phyloP scores from a whole-genome alignment of 2,113 vertebrate species.

The Podarcis raffonei region DNA sequence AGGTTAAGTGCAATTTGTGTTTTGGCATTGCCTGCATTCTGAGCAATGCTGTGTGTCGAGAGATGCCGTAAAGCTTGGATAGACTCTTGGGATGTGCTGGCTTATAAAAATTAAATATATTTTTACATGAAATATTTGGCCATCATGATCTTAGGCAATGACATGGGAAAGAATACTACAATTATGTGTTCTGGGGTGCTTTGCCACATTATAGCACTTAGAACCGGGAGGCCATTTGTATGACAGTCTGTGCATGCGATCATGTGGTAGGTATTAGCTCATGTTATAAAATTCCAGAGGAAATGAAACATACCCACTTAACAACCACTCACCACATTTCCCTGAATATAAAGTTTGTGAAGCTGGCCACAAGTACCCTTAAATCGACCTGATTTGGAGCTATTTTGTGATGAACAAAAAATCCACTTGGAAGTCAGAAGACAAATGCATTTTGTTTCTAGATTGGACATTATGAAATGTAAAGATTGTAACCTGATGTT shows the following conservation, averaged over 20 bases:
- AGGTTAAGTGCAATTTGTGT: background rate
- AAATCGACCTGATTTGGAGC: background rate
- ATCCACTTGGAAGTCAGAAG: no score
- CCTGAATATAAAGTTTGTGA: background rate
- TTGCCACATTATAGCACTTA: background rate
- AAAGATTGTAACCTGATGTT: no score
- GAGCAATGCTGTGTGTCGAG: background rate
- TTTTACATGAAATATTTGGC: background rate
- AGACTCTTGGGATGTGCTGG: no score
- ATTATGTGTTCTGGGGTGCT: background rate
- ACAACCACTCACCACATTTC: background rate
- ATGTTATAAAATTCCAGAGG: background rate
- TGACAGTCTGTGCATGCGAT: background rate
- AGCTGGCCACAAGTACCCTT: background rate
- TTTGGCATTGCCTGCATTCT: background rate
- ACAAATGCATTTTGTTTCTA: no score
- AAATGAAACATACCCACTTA: background rate
- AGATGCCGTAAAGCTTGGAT: background rate
- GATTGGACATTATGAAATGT: no score
- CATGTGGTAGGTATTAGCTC: background rate
- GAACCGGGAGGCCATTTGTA: background rate
- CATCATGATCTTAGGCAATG: no score
- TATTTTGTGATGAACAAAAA: background rate
- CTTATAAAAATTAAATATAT: background rate
- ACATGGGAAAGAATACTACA: background rate